These are phyloP conservation scores for Allobates femoralis DNA, from an alignment of 2,797 vertebrate species.

Conservation along the genomic window DNA sequence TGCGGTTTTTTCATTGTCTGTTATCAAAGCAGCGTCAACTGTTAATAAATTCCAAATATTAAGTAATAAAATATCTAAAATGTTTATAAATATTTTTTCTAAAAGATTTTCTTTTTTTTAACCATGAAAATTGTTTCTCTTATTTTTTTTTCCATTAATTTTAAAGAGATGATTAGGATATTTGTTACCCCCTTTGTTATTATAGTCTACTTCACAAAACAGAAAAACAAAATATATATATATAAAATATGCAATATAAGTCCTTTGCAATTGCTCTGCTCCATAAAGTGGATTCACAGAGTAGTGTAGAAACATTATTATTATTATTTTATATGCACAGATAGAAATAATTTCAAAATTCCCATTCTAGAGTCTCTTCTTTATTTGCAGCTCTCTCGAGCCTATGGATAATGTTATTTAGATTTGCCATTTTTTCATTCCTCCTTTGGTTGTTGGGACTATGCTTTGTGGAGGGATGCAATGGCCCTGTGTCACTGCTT, in stretches of 20 bases:
- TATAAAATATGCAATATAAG: slow-evolving; percentile 56
- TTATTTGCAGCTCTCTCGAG: slow-evolving; percentile 95
- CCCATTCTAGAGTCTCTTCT: slow-evolving; percentile 96
- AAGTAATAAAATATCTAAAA: slow-evolving; percentile 97
- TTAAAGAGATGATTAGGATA: slow-evolving; percentile 30
- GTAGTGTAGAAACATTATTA: slow-evolving; percentile 30
- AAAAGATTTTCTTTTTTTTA: slow-evolving; percentile 80
- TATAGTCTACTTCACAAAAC: slow-evolving; percentile 56
- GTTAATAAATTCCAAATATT: slow-evolving; percentile 96
- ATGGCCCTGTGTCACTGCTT: slow-evolving; percentile 67
- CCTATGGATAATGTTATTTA: slow-evolving; percentile 99
- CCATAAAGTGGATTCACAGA: slow-evolving; percentile 47
- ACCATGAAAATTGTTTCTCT: slow-evolving; percentile 60
- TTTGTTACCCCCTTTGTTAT: slow-evolving; percentile 31
- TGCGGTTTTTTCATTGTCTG: slow-evolving; percentile 89
- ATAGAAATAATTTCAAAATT: slow-evolving; percentile 82
- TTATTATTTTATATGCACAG: slow-evolving; percentile 5
- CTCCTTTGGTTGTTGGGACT: slow-evolving; percentile 92
- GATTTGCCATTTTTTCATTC: slow-evolving; percentile 98
- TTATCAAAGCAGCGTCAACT: slow-evolving; percentile 95
- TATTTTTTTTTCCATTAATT: slow-evolving; percentile 21
- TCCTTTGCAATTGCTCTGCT: slow-evolving; percentile 55
- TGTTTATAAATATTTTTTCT: slow-evolving; percentile 91
- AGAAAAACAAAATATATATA: slow-evolving; percentile 46
- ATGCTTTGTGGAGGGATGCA: slow-evolving; percentile 77